phyloP scores from a whole-genome alignment of 2,888 invertebrate species.

The Dasysyrphus albostriatus region DNA sequence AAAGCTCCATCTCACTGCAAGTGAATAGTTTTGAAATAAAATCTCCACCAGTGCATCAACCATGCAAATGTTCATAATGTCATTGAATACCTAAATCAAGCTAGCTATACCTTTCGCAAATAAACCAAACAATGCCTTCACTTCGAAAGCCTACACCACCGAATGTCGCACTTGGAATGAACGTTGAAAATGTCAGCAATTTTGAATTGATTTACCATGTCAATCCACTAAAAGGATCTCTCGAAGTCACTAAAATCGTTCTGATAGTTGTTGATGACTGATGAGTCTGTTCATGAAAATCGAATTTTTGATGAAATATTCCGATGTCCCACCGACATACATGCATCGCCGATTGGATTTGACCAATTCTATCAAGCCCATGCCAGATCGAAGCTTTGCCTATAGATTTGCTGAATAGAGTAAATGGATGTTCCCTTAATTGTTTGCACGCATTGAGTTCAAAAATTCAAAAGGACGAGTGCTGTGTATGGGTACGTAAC shows the following conservation, averaged over 20 bases:
- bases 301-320: slow-evolving; percentile 27
- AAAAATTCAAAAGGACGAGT: slow-evolving; percentile 9
- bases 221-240: slow-evolving; percentile 30
- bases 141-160: slow-evolving; percentile 15
- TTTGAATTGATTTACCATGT: slow-evolving; percentile 37
- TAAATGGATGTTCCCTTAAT: slow-evolving; percentile 26
- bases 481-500: not conserved
- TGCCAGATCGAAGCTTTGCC: not conserved
- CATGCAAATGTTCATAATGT: slow-evolving; percentile 21
- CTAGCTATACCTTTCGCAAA: slow-evolving; percentile 7
- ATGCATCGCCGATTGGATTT: slow-evolving; percentile 15
- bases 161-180: slow-evolving; percentile 25
- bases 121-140: slow-evolving; percentile 24
- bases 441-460: slow-evolving; percentile 27
- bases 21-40: slow-evolving; percentile 18
- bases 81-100: slow-evolving; percentile 10
- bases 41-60: not conserved
- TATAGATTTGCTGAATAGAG: slow-evolving; percentile 1
- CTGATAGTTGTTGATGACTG: slow-evolving; percentile 1
- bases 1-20: not conserved
- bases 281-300: slow-evolving; percentile 29
- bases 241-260: slow-evolving; percentile 18
- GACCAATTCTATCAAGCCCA: slow-evolving; percentile 11
- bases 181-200: slow-evolving; percentile 35
- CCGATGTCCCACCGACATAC: not conserved